Percentiles rank a stretch among this genome's conserved stretches.
phyloP scores from a whole-genome alignment of 2,888 invertebrate genomes.

The Rhyacophila evoluta region DNA sequence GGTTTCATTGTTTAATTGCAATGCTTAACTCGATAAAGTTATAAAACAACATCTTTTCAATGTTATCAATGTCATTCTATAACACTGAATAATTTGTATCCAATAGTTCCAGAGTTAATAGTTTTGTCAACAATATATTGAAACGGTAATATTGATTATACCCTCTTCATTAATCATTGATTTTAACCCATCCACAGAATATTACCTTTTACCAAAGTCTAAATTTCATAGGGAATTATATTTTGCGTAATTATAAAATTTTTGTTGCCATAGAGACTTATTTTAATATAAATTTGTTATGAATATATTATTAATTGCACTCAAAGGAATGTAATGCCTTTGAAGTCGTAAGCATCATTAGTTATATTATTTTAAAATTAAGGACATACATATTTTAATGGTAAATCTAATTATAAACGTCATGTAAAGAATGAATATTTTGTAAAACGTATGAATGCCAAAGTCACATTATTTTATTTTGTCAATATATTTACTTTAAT shows the following conservation, averaged over 20 bases:
- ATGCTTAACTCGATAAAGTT: too few species aligned
- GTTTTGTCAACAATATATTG: too few species aligned
- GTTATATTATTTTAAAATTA: too few species aligned
- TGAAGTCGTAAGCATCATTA: constrained; percentile 1
- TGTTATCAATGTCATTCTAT: too few species aligned
- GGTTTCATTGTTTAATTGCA: too few species aligned
- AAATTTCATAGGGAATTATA: constrained; percentile 11
- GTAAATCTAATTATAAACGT: background rate
- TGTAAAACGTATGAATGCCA: constrained; percentile 4
- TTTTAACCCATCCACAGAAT: background rate
- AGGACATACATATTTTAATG: too few species aligned
- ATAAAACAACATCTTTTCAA: too few species aligned
- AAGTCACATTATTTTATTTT: background rate
- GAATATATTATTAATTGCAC: background rate
- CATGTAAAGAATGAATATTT: background rate
- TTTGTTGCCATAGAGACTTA: constrained; percentile 22
- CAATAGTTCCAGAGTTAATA: too few species aligned
- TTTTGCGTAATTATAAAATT: background rate
- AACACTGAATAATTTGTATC: too few species aligned
- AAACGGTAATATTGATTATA: too few species aligned
- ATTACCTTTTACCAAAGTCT: constrained; percentile 9
- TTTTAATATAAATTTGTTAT: background rate
- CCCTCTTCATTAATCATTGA: too few species aligned
- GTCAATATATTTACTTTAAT: too few species aligned
- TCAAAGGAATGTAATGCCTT: background rate